Base-by-base conservation (phyloP, 1,140 invertebrate species). In the Belonocnema kinseyi region DNA sequence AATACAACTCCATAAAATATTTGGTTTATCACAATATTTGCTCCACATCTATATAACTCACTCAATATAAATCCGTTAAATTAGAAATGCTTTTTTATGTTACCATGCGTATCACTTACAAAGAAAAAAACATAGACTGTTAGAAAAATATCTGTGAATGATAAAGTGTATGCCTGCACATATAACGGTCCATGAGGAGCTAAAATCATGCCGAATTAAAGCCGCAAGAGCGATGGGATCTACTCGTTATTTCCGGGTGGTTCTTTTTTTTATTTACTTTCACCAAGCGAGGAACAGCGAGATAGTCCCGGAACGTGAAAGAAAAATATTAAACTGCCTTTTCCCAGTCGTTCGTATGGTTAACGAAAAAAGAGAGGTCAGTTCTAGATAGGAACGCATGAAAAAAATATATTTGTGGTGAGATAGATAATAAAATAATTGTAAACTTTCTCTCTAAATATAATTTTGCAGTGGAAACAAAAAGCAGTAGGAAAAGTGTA, bases 241-340 rank as follows among this genome's bases (percentile, higher is more conserved):
- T 16, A 8, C 61, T 46, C 26, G 26, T 66, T 66, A 40, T 40
- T 46, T 66, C 26, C 58, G 13, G 58, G 8, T 14, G 14, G 8
- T 26, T 13, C 26, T 11, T 58, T 66, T 66, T 40, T n/a, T 14
- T 26, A 10, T 16, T 66, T 14, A 13, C 61, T 40, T 26, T 13
- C 61, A 40, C 4, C 40, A 66, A 13, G 58, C 40, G 26, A 6
- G 8, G 26, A 21, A 21, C 26, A 33, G 6, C 14, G 61, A 66
- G 61, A 66, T 40, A 66, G 40, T 66, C 61, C 26, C 33, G 21
- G 14, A 66, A 66, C 26, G 26, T n/a, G 33, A 66, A 66, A 66
- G 61, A 40, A 66, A 66, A 66, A 66, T 66, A 66, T 66, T 46
- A 21, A 66, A 66, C 26, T 66, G 13, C 58, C 16, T 33, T 40